Base-by-base conservation (phyloP, 2,113 vertebrate species). In the Tachuris rubrigastra region DNA sequence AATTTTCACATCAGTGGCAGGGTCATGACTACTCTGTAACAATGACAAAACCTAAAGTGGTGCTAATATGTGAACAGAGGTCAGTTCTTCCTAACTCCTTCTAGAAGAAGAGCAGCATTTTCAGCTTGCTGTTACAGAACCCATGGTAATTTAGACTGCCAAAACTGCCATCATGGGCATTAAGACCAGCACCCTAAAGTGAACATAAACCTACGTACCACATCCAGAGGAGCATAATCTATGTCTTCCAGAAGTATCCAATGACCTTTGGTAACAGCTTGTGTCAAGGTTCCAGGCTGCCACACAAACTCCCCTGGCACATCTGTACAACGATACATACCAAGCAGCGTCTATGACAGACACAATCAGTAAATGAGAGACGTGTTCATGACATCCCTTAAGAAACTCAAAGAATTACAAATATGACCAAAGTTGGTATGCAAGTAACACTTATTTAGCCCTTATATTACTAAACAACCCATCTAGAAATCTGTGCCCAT, bases 241-340 rank as follows among this genome's bases (percentile, higher is more conserved):
- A 99, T 99, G 94, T 99, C 99, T 74, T 99, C 99, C 91, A 99
- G 93, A 28, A 99, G 98, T 92, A 99, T 98, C 99, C 99, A 99
- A 58, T 98, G 97, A 41, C 99, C 99, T 79, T 98, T 98, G 39
- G 98, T 98, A 4, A 99, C 99, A 14, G 99, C 99, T 94, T 99
- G 99, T 12, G 99, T 99, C 90, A 99, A 91, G 24, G 98, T 98
- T 41, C 99, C 99, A 17, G 99, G 98, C 53, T 99, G 99, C 99
- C 99, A 99, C 8, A 99, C 98, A 94, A 99, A 99, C 97, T 99
- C 99, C 76, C 99, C 99, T 11, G 99, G 99, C 10, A 99, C 96
- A 91, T 99, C 99, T 33, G 99, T 99, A 72, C 99, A 99, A 6
- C 99, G 99, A 96, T 99, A 99, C 99, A 99, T 99, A 18, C 99